Conservation (phyloP, 2,888 invertebrate species). For the Zelleria hepariella region DNA sequence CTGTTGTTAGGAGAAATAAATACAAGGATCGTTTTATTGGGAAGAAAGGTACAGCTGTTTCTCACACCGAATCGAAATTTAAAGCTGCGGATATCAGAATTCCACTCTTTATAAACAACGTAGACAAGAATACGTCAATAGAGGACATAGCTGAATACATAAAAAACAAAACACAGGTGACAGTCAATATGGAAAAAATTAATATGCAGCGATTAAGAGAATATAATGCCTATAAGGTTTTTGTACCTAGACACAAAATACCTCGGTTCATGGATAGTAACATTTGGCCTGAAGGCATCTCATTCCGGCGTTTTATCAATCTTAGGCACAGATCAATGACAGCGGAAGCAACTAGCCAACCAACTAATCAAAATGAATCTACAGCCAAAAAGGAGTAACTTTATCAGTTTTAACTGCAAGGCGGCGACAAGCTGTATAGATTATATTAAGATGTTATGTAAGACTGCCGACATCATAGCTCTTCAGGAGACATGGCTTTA, state of each 20-base stretch:
- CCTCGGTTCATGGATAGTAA: constrained; percentile 9
- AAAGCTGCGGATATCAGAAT: neutral
- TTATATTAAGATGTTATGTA: neutral
- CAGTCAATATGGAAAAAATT: constrained; percentile 4
- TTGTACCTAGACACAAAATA: constrained; percentile 8
- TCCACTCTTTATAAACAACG: neutral
- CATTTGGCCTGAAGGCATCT: constrained; percentile 15
- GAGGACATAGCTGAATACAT: neutral
- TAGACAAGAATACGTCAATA: neutral
- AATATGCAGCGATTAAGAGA: constrained; percentile 7
- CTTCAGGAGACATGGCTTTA: constrained; percentile 8
- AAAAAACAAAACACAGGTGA: neutral
- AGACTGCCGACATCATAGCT: constrained; percentile 1
- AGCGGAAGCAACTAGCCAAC: neutral
- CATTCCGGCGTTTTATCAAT: constrained; percentile 10
- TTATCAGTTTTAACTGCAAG: constrained; percentile 7
- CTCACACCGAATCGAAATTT: neutral
- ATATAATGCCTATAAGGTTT: constrained; percentile 13
- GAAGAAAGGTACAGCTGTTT: neutral
- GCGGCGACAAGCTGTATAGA: neutral
- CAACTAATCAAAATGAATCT: no score
- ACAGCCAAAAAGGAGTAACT: neutral
- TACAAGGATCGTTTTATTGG: neutral
- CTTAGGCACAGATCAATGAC: neutral
- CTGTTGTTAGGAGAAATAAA: neutral